phyloP scores from a whole-genome alignment of 2,888 invertebrate genomes.

The Eupithecia subfuscata region DNA sequence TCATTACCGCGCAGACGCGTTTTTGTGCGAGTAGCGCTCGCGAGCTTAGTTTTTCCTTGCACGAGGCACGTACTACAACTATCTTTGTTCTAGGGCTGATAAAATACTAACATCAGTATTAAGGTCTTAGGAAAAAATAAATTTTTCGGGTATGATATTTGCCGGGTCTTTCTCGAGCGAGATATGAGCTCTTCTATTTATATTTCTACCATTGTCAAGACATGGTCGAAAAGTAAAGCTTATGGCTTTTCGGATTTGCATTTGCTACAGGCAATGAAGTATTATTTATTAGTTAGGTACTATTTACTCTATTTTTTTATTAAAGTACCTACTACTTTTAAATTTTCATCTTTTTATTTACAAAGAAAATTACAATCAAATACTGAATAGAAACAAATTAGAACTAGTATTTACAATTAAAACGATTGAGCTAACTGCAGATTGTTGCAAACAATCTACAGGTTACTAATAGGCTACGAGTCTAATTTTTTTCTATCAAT shows the following conservation, averaged over 20 bases:
- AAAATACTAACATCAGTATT: background rate
- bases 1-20: conserved; percentile 74
- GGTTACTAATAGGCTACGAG: too few relatives aligned
- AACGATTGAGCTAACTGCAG: too few relatives aligned
- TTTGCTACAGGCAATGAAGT: background rate
- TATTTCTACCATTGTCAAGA: background rate
- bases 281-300: too few relatives aligned
- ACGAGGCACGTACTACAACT: conserved; percentile 17
- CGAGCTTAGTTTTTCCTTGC: conserved; percentile 28
- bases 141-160: background rate
- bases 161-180: background rate
- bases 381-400: too few relatives aligned
- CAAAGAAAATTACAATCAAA: too few relatives aligned
- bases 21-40: conserved; percentile 53
- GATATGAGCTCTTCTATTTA: background rate
- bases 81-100: conserved; percentile 22
- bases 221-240: background rate
- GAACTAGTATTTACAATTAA: too few relatives aligned
- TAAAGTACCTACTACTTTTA: too few relatives aligned
- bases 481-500: background rate
- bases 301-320: too few relatives aligned
- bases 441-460: too few relatives aligned
- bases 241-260: background rate
- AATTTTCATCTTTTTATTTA: too few relatives aligned
- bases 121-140: background rate